phyloP scores from a whole-genome alignment of 2,113 vertebrate species.

The Ancistrus triradiatus region DNA sequence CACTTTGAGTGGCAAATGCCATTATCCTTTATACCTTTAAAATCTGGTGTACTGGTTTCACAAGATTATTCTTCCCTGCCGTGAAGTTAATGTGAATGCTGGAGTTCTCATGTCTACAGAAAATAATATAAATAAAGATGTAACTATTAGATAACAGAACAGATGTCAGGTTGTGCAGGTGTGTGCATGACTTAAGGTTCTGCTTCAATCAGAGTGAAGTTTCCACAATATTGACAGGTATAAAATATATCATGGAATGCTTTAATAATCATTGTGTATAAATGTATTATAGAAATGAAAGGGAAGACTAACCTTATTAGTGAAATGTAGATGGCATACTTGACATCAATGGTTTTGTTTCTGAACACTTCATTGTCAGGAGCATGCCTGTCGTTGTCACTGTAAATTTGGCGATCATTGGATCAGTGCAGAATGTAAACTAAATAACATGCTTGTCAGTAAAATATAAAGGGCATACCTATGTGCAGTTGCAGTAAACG shows the following conservation, averaged over 20 bases:
- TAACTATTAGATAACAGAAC: not conserved
- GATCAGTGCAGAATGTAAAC: not conserved
- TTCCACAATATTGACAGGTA: not conserved
- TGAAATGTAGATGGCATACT: conserved; percentile 63
- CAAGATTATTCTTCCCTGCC: conserved; percentile 49
- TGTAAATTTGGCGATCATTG: conserved; percentile 37
- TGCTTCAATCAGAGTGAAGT: not conserved
- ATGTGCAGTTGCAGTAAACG: conserved; percentile 53
- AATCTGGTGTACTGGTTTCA: conserved; percentile 57
- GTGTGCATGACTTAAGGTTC: too few species aligned
- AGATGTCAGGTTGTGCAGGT: too few species aligned
- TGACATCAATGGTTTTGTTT: conserved; percentile 53
- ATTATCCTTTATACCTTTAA: conserved; percentile 56
- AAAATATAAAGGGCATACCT: conserved; percentile 52
- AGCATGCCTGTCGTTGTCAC: conserved; percentile 57
- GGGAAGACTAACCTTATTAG: conserved; percentile 58
- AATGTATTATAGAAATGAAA: conserved; percentile 1
- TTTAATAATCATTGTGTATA: too few species aligned
- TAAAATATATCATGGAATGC: too few species aligned
- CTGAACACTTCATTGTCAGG: conserved; percentile 18
- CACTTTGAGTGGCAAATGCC: too few species aligned
- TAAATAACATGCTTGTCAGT: not conserved
- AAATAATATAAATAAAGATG: not conserved
- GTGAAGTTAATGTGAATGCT: conserved; percentile 73
- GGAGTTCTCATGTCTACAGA: conserved; percentile 61